Percentiles rank a stretch among this genome's conserved stretches.
Conservation (phyloP, 2,797 vertebrate genomes). For the Pangasius sanitwongsei region DNA sequence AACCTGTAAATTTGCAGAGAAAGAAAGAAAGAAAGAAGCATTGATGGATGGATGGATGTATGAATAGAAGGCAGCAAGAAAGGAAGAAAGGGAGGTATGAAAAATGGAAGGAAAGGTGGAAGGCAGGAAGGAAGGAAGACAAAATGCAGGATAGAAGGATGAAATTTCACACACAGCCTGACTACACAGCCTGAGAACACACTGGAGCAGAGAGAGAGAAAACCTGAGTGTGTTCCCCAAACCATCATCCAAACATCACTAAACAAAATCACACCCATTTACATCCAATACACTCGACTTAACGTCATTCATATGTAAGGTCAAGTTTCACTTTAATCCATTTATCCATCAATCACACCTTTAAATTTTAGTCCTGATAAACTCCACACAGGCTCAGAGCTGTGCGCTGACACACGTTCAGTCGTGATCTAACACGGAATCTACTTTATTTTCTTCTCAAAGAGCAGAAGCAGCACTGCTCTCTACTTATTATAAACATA, state of each 20-base stretch:
- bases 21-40: not conserved
- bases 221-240: not conserved
- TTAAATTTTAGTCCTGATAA: not conserved
- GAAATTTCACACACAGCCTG: not conserved
- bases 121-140: not conserved
- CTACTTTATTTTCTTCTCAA: too few species aligned
- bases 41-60: too few species aligned
- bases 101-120: too few species aligned
- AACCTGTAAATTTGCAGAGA: not conserved
- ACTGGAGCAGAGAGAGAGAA: not conserved
- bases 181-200: not conserved
- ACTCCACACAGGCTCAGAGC: too few species aligned
- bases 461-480: not conserved
- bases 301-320: not conserved
- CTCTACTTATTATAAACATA: too few species aligned
- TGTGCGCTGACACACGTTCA: too few species aligned
- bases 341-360: not conserved
- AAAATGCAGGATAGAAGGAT: not conserved
- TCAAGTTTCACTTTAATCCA: not conserved
- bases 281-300: not conserved
- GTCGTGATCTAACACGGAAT: too few species aligned
- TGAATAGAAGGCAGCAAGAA: too few species aligned
- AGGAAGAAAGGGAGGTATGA: too few species aligned
- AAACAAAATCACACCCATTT: not conserved
- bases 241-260: not conserved